Evolutionary conservation across 2,797 vertebrate species (phyloP).

Genomic region (Gallinago solitaria): DNA sequence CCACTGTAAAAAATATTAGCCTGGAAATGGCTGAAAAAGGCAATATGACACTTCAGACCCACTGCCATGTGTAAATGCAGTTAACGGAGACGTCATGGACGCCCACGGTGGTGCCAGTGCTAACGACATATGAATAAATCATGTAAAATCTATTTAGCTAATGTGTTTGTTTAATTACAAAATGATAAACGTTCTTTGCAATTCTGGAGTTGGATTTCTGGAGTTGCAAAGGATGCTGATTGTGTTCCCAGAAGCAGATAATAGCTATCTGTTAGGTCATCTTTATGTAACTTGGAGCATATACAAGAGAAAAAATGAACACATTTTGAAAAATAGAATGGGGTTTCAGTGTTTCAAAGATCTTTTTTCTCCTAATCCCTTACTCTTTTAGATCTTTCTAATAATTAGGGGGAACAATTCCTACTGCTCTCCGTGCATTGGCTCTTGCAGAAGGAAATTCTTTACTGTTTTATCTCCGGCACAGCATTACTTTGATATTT

Average conservation of each 20-base stretch:
- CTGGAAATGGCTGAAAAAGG: conserved; percentile 35
- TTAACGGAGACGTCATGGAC: conserved; percentile 10
- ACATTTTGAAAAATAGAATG: not conserved
- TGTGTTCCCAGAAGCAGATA: not conserved
- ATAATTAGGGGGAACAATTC: not conserved
- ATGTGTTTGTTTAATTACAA: not conserved
- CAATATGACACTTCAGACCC: not conserved
- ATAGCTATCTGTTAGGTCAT: not conserved
- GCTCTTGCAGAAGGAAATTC: conserved; percentile 11
- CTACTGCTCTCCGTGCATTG: not conserved
- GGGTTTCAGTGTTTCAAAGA: not conserved
- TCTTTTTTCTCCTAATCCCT: not conserved
- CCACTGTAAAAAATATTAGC: conserved; percentile 54
- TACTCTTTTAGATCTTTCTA: not conserved
- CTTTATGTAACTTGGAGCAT: not conserved
- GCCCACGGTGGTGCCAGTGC: not conserved
- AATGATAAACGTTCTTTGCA: not conserved
- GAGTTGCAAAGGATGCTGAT: not conserved
- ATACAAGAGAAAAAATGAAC: not conserved
- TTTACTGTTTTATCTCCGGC: conserved; percentile 7
- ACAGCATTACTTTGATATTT: not conserved
- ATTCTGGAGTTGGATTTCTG: not conserved
- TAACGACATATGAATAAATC: not conserved
- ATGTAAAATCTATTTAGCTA: not conserved
- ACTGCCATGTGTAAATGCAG: not conserved